Evolutionary conservation across 2,113 vertebrate genomes (phyloP), one percentile per base, ranked within the genome.

Genomic region (Gambusia holbrooki): DNA sequence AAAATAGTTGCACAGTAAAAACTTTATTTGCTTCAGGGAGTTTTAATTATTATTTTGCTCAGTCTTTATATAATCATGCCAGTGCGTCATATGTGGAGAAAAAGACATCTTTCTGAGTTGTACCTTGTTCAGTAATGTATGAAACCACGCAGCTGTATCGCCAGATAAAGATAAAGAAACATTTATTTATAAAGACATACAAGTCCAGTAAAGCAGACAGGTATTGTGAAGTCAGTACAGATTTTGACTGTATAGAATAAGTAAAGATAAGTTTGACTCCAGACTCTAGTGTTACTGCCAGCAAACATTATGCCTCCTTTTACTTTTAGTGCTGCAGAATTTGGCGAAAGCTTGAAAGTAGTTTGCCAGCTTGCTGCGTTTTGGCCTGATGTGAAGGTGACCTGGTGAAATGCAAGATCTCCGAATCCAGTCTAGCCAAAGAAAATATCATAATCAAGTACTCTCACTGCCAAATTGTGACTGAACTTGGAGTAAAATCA

Each of bases 321-420:
- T 65, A 73, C 62, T 69, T 63, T 62, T 70, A 72, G 68, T 28
- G 54, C 65, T 62, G 61, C 84, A 81, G 77, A 71, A 35, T 28
- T 33, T 7, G 33, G 40, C 5, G 5, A 76, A 77, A 10, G 54
- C 61, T 51, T 42, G 29, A 80, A 73, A 66, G 61, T 68, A 74
- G 62, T 71, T 71, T 76, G 76, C 87, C 80, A 85, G 84, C 81
- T 72, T 37, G 69, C 73, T 35, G 68, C 19, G 60, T 22, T 37
- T 73, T 87, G 67, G 65, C 68, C 62, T 33, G 22, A 70, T 58
- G 76, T 88, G 84, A 86, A 84, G 85, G 81, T 86, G 83, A 90
- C 75, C 62, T 33, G 40, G 30, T 66, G 60, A 69, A 81, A 80
- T 69, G n/a, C 32, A 81, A 65, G 28, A 73, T 58, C 14, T 62